A percentile compares a stretch with the other conserved stretches of the same genome.
Conservation (phyloP, 2,113 vertebrate species). For the Gymnobelideus leadbeateri region DNA sequence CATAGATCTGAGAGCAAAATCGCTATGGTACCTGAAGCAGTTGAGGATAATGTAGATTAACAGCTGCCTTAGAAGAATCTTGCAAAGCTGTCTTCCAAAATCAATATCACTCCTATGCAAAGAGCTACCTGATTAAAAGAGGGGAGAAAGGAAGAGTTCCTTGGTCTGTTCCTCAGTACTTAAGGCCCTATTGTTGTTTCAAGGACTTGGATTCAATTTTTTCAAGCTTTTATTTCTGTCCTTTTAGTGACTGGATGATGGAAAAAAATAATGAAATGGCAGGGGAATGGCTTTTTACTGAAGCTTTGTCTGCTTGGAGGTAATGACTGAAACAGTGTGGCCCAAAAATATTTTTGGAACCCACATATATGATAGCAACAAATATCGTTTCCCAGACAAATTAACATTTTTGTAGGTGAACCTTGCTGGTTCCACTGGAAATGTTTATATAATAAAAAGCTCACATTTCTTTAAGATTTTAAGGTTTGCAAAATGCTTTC, state of each 20-base stretch:
- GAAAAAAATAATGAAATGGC: neutral
- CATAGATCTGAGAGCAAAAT: neutral
- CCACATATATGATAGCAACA: neutral
- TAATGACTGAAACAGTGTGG: neutral
- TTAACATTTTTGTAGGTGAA: neutral
- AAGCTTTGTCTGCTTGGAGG: neutral
- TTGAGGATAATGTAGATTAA: neutral
- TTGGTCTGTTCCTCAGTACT: neutral
- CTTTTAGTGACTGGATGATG: neutral
- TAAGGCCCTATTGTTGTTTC: neutral
- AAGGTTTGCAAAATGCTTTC: neutral
- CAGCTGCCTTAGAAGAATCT: neutral
- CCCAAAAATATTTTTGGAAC: slow-evolving; percentile 7
- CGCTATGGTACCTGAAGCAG: neutral
- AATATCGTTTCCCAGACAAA: neutral
- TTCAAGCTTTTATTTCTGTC: neutral
- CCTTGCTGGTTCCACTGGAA: neutral
- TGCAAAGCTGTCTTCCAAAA: neutral
- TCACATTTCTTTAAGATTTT: neutral
- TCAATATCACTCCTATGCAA: neutral
- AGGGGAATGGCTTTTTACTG: neutral
- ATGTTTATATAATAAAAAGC: neutral
- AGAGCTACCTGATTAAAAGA: neutral
- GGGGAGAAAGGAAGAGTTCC: neutral
- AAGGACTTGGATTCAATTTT: neutral